Evolutionary conservation across 2,113 vertebrate genomes (phyloP).

Genomic region (Limanda limanda): DNA sequence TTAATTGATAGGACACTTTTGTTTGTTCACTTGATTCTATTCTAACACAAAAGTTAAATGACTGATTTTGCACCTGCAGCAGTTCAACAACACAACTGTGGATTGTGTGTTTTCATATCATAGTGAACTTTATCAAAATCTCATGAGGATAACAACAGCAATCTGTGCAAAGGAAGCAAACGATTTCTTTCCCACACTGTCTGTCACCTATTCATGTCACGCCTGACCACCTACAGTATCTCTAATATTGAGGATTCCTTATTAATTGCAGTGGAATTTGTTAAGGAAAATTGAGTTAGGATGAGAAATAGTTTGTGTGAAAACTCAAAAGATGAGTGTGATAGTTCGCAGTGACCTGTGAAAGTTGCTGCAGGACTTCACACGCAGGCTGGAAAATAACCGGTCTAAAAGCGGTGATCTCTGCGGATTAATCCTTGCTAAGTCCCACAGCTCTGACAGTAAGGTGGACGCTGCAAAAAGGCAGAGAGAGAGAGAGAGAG

Average conservation of each 20-base stretch:
- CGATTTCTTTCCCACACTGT: too few relatives aligned
- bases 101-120: too few relatives aligned
- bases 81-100: too few relatives aligned
- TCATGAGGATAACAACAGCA: too few relatives aligned
- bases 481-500: not conserved
- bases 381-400: constrained; percentile 58
- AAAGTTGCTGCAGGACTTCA: constrained; percentile 49
- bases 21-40: too few relatives aligned
- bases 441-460: constrained; percentile 56
- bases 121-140: too few relatives aligned
- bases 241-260: not conserved
- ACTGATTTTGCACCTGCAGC: too few relatives aligned
- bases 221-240: too few relatives aligned
- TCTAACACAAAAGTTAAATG: too few relatives aligned
- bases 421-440: constrained; percentile 72
- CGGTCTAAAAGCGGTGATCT: constrained; percentile 71
- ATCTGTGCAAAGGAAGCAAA: too few relatives aligned
- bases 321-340: not conserved
- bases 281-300: not conserved
- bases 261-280: not conserved
- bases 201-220: too few relatives aligned
- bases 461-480: constrained; percentile 22
- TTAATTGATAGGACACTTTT: too few relatives aligned
- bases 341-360: constrained; percentile 37
- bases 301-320: not conserved